Evolutionary conservation across 2,888 invertebrate species (phyloP).

Genomic region (Tetranychus truncatus): DNA sequence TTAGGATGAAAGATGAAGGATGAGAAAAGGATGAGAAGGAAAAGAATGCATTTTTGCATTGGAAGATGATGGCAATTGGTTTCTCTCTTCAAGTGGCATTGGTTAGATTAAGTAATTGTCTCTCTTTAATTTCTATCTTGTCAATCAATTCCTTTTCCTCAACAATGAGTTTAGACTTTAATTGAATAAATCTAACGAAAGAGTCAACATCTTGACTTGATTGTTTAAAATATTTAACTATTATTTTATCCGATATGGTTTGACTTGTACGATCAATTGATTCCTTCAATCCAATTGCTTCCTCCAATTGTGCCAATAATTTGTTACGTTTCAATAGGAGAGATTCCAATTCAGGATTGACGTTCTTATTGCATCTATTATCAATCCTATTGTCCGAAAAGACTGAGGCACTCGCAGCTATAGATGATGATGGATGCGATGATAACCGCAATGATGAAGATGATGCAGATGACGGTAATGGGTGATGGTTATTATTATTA

Average conservation of each 20-base stretch:
- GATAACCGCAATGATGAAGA: background rate
- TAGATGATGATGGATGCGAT: background rate
- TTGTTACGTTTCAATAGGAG: conserved; percentile 48
- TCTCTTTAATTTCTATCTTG: conserved; percentile 40
- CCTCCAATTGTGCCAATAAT: conserved; percentile 54
- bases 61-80: no score
- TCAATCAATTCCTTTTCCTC: conserved; percentile 62
- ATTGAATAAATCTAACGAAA: conserved; percentile 64
- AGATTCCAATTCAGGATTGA: conserved; percentile 10
- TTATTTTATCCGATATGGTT: conserved; percentile 38
- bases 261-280: conserved; percentile 58
- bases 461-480: background rate
- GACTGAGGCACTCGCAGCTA: background rate
- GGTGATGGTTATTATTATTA: background rate
- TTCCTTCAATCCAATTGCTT: conserved; percentile 59
- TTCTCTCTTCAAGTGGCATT: background rate
- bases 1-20: background rate
- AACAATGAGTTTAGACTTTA: conserved; percentile 65
- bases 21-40: background rate
- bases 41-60: background rate
- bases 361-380: background rate
- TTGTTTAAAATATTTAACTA: conserved; percentile 14
- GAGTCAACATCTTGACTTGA: conserved; percentile 54
- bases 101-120: conserved; percentile 1
- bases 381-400: background rate